Conservation (phyloP, 1,140 invertebrate species). For the Diploscapter pachys region DNA sequence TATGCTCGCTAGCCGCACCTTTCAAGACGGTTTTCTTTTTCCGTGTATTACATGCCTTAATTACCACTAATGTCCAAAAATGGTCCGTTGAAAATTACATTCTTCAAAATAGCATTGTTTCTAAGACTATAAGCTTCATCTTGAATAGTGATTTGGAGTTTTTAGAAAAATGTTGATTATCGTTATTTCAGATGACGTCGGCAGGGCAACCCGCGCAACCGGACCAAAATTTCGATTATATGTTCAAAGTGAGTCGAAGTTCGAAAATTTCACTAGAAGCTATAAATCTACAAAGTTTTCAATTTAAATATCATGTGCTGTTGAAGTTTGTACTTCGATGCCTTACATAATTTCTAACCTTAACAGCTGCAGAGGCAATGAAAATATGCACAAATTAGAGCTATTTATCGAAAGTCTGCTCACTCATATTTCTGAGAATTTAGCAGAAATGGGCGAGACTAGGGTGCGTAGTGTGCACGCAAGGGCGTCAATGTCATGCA, state of each 20-base stretch:
- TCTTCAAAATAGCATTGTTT: no score
- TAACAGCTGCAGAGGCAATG: neutral
- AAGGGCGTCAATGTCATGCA: no score
- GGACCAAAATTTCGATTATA: conserved; percentile 99
- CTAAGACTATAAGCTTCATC: neutral
- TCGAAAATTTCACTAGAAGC: neutral
- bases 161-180: conserved; percentile 1
- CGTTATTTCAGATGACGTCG: conserved; percentile 39
- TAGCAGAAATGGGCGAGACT: neutral
- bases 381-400: neutral
- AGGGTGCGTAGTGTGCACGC: no score
- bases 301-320: neutral
- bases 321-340: no score
- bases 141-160: conserved; percentile 3
- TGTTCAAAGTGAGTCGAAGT: conserved; percentile 70
- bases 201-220: conserved; percentile 64
- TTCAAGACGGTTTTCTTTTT: neutral
- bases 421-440: neutral
- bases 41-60: no score
- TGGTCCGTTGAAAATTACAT: no score
- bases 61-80: no score
- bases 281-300: neutral
- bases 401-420: neutral
- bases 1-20: no score
- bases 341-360: neutral